Percentiles rank a stretch among this genome's conserved stretches.
These are phyloP conservation scores for Scaptomyza montana DNA, from an alignment of 1,140 invertebrate species.

Conservation along the genomic window DNA sequence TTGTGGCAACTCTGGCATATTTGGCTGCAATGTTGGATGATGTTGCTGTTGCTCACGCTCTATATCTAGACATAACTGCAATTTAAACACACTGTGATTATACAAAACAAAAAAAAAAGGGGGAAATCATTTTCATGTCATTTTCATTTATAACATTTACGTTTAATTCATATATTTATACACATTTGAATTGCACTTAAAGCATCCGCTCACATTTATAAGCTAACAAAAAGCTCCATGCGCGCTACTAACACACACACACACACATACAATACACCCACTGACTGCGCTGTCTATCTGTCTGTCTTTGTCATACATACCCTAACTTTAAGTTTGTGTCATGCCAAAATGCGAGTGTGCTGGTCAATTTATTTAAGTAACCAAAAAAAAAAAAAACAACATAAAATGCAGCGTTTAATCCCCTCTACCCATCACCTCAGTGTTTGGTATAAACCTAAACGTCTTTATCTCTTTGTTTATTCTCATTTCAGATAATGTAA, in stretches of 20 bases:
- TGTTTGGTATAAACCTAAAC: slow-evolving; percentile 69
- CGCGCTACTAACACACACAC: slow-evolving; percentile 22
- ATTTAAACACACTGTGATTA: slow-evolving; percentile 38
- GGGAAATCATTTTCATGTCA: too few relatives aligned
- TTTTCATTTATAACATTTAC: too few relatives aligned
- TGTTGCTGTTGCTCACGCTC: slow-evolving; percentile 61
- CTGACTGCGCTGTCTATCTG: slow-evolving; percentile 20
- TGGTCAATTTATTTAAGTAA: slow-evolving; percentile 5
- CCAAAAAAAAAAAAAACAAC: not conserved
- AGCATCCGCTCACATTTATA: slow-evolving; percentile 7
- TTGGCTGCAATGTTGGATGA: slow-evolving; percentile 52
- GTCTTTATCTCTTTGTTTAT: slow-evolving; percentile 72
- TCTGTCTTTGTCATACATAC: slow-evolving; percentile 36
- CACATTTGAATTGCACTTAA: slow-evolving; percentile 1
- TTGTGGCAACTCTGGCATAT: slow-evolving; percentile 39
- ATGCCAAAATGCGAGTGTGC: slow-evolving; percentile 11
- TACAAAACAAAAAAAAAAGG: slow-evolving; percentile 13
- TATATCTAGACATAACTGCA: slow-evolving; percentile 38
- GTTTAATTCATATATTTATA: too few relatives aligned
- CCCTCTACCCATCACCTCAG: not conserved
- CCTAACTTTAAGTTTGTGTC: slow-evolving; percentile 36
- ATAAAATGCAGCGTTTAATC: slow-evolving; percentile 25
- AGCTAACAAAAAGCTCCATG: slow-evolving; percentile 27
- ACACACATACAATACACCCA: slow-evolving; percentile 15
- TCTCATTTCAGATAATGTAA: slow-evolving; percentile 83